Base-by-base conservation (phyloP, 1,140 invertebrate species). In the Trichogramma pretiosum region DNA sequence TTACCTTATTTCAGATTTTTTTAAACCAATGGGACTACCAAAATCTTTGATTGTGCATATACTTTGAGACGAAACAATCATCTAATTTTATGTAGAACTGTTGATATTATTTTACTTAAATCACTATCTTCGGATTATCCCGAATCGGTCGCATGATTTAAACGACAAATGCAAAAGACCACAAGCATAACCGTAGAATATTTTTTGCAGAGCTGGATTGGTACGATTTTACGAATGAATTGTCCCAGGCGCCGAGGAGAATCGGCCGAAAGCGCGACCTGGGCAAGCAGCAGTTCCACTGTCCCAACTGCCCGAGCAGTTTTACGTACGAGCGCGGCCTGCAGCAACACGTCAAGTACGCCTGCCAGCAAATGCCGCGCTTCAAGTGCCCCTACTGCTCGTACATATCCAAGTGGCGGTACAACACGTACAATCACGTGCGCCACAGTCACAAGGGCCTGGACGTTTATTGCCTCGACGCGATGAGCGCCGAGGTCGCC, bases 321-420 rank as follows among this genome's bases (percentile, higher is more conserved):
- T 76, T 75, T 51, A 67, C 63, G 10, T 57, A 67, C 2, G 72
- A 69, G 33, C 68, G 68, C 26, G 73, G 74, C 9, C 58, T 79
- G 32, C 65, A 64, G 45, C 67, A 72, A 47, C 77, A 80, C 50
- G 62, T 74, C 14, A 67, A 70, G 11, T 70, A 76, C 38, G 77
- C 78, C 46, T 80, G 77, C 52, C 74, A 75, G 30, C 74, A 77
- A 45, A 71, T 73, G 38, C 76, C 77, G 18, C 61, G 68, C 5
- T 78, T 76, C 57, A 58, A 63, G 24, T 78, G 77, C 55, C 68
- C 67, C 0, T 61, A 71, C 34, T 78, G 77, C 55, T 62, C 57
- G 13, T 66, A 63, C 34, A 58, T 60, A 16, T 63, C 58, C 52
- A 61, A 65, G 35, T 66, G 65, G 46, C 56, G 56, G 7, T 64